These are phyloP conservation scores for Oscheius sp. DNA, from an alignment of 2,888 invertebrate genomes.

Conservation along the genomic window DNA sequence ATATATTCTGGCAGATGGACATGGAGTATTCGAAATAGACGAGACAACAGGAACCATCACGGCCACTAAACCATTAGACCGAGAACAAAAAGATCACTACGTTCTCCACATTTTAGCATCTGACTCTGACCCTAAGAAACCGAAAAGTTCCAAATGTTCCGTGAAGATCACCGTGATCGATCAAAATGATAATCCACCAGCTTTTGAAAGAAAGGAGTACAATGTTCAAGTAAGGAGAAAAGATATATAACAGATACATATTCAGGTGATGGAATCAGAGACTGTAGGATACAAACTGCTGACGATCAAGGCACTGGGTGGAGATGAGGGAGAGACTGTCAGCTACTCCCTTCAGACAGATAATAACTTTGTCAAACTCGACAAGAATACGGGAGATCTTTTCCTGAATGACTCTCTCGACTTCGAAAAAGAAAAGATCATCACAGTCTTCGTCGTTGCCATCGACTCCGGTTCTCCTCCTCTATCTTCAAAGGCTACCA, in stretches of 20 bases:
- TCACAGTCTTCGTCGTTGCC: conserved; percentile 82
- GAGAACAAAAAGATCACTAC: conserved; percentile 79
- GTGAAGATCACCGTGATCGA: conserved; percentile 63
- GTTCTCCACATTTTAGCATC: conserved; percentile 47
- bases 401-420: conserved; percentile 56
- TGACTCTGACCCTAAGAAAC: conserved; percentile 79
- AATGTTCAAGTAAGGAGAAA: conserved; percentile 39
- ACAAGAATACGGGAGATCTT: conserved; percentile 35
- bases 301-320: conserved; percentile 72
- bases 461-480: conserved; percentile 80
- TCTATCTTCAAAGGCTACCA: conserved; percentile 46
- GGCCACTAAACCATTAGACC: conserved; percentile 86
- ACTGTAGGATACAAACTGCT: conserved; percentile 53
- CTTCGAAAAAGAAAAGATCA: conserved; percentile 83
- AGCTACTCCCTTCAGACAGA: conserved; percentile 40
- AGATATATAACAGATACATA: no score
- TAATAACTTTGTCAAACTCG: conserved; percentile 34
- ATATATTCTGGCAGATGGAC: conserved; percentile 82
- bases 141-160: conserved; percentile 34
- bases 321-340: conserved; percentile 74
- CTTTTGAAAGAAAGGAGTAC: conserved; percentile 59
- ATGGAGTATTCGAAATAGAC: conserved; percentile 80
- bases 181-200: conserved; percentile 73
- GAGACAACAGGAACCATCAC: conserved; percentile 85
- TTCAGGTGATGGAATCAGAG: conserved; percentile 50